Base-by-base conservation (phyloP, 64 coral and sea anemone genomes). In the Acropora yongei region DNA sequence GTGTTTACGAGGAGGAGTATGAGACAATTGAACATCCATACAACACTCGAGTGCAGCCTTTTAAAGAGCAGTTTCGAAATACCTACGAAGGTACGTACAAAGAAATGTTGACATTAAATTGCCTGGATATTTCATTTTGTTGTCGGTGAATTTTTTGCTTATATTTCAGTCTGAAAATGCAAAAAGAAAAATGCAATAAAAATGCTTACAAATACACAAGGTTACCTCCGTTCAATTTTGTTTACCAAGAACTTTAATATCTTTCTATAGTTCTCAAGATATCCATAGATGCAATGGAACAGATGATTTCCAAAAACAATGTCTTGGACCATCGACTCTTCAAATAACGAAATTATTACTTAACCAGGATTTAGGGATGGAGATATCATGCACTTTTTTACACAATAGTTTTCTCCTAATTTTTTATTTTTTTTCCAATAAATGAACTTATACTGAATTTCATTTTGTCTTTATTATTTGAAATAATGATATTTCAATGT, bases 321-420 rank as follows among this genome's bases (percentile, higher is more conserved):
- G 68, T 71, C 68, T 71, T 71, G 68, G 68, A 71, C 68, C 68
- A 71, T 71, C 68, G 68, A 71, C 68, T 71, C 68, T 71, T 71
- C 68, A 71, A 71, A 71, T 71, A 71, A 71, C 30, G 68, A 71
- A 30, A 30, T 71, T 71, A 71, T 71, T 71, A 71, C 30, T 71
- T 71, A 71, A 20, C 68, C 68, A 71, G 68, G 68, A 71, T 71
- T 71, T 71, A 71, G 68, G 68, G 68, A 71, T 71, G 68, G 68
- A 71, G 68, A 40, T 71, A 71, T 71, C 68, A 71, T 71, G 68
- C 30, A 71, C 68, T 40, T 71, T 71, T 71, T 30, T 71, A 19
- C 68, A 71, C 18, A 8, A 71, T 17, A 20, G 30, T 71, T 71
- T 71, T 71, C 68, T 71, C 39, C 68, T 71, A 17, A 71, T 71